Evolutionary conservation across 2,113 vertebrate genomes (phyloP), one percentile per base, ranked within the genome.

Genomic region (Planiliza haematocheilus): DNA sequence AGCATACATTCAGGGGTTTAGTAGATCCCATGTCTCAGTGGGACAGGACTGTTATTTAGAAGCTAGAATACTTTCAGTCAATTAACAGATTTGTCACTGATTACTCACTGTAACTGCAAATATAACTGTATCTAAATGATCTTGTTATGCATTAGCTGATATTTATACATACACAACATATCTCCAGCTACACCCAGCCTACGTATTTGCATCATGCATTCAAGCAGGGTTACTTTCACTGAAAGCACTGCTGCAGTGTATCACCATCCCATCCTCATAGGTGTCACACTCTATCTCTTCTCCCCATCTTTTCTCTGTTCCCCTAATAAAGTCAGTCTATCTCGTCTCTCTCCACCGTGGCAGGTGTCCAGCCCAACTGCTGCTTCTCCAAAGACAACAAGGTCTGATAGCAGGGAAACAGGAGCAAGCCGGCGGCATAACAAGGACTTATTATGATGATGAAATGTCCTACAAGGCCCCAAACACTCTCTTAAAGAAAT

Each of bases 401-500:
- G 85, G 73, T 65, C 77, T 82, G 88, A 90, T 89, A 87, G 86
- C 76, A 79, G 70, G 79, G 81, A 81, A 87, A 53, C 74, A 13
- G 70, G 72, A 78, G 77, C 0, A 58, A 79, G 84, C 62, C 39
- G 43, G 70, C 82, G 78, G 87, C 81, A 89, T 91, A 82, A 90
- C 81, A 92, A 91, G 76, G 73, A 88, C 87, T 89, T 88, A 89
- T 90, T 91, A 92, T 68, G 88, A 91, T 90, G 91, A 92, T 88
- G 87, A 91, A 91, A 88, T 83, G 81, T 89, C 89, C 79, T 88
- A 86, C 87, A 88, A 69, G 88, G 68, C 65, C 83, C 82, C 89
- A 86, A 89, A 92, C 86, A 90, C 89, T 83, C 85, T 90, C 81
- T 90, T 89, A 89, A 69, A 82, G 83, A 88, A 90, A 91, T 91